A percentile compares a stretch with the other conserved stretches of the same genome.
Conservation (phyloP, 2,888 invertebrate genomes). For the Strigamia maritima region DNA sequence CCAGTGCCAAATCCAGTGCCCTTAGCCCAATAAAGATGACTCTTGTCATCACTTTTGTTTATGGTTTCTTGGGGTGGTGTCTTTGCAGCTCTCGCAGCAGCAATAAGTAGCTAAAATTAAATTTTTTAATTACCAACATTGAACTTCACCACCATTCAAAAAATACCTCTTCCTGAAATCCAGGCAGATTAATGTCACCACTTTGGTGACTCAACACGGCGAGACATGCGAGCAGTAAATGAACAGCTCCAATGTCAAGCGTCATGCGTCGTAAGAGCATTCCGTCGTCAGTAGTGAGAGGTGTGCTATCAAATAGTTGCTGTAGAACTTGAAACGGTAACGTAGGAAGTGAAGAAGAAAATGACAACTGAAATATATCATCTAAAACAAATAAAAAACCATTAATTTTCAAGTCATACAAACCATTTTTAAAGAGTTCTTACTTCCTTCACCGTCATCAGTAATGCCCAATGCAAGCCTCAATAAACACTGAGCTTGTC, state of each 20-base stretch:
- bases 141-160: not conserved
- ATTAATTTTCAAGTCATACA: no score
- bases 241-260: constrained; percentile 78
- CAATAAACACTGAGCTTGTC: constrained; percentile 79
- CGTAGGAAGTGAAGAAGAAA: constrained; percentile 63
- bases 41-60: constrained; percentile 44
- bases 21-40: constrained; percentile 81
- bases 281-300: constrained; percentile 72
- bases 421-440: constrained; percentile 42
- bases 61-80: constrained; percentile 53
- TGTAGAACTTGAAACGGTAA: constrained; percentile 73
- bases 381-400: constrained; percentile 51
- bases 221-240: constrained; percentile 79
- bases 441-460: constrained; percentile 85
- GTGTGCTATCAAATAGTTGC: constrained; percentile 71
- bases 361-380: constrained; percentile 67
- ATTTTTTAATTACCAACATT: not conserved
- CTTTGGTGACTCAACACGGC: constrained; percentile 73
- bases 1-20: constrained; percentile 96
- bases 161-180: constrained; percentile 53
- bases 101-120: constrained; percentile 37
- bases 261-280: constrained; percentile 70
- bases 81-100: constrained; percentile 8
- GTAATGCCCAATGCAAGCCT: constrained; percentile 83
- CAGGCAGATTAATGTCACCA: constrained; percentile 49